These are phyloP conservation scores for Eriosoma lanigerum DNA, from an alignment of 1,140 invertebrate genomes.

Conservation along the genomic window DNA sequence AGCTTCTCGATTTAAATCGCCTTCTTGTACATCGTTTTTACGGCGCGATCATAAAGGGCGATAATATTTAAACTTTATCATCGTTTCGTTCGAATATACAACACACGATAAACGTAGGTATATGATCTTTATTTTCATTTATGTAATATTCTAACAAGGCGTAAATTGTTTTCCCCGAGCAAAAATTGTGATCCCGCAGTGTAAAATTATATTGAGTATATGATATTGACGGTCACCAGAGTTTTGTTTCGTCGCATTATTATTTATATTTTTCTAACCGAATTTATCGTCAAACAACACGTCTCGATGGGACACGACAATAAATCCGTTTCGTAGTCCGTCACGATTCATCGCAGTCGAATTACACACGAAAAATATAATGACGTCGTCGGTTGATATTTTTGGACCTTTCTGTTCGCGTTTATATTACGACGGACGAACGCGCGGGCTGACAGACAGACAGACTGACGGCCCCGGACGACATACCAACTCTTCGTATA, in stretches of 20 bases:
- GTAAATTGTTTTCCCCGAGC: too few species aligned
- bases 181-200: too few species aligned
- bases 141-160: too few species aligned
- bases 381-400: not conserved
- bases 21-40: not conserved
- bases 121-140: too few species aligned
- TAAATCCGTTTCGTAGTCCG: not conserved
- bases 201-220: not conserved
- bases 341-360: not conserved
- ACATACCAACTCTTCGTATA: not conserved
- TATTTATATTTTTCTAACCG: too few species aligned
- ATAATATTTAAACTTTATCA: not conserved
- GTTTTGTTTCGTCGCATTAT: not conserved
- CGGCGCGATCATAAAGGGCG: not conserved
- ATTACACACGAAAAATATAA: not conserved
- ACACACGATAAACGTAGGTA: not conserved
- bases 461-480: not conserved
- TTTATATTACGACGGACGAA: not conserved
- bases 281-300: constrained; percentile 1
- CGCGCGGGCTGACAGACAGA: not conserved
- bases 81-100: not conserved
- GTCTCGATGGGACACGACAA: not conserved
- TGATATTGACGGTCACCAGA: not conserved
- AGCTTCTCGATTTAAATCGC: not conserved
- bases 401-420: not conserved